Conservation (phyloP, 2,797 vertebrate genomes). For the Phyllotis vaccarum region DNA sequence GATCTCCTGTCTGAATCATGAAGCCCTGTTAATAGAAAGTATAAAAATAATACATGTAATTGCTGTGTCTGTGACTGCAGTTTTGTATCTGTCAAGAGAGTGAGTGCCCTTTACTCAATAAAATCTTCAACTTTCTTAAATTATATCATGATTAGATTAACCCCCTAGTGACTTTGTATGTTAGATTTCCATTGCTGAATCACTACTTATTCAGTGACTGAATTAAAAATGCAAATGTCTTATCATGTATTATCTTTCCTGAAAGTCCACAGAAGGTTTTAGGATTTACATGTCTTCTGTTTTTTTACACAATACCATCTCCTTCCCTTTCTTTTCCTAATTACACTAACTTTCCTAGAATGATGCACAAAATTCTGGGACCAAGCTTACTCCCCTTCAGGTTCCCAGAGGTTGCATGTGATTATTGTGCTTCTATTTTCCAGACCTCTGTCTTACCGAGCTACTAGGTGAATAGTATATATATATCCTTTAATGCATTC, state of each 20-base stretch:
- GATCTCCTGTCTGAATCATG: slow-evolving; percentile 99
- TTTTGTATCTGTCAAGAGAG: slow-evolving; percentile 49
- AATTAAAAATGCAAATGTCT: slow-evolving; percentile 62
- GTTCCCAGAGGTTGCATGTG: background rate
- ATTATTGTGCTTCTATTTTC: background rate
- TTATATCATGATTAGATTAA: slow-evolving; percentile 44
- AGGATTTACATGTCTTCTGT: background rate
- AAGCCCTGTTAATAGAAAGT: slow-evolving; percentile 91
- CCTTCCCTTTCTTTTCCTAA: slow-evolving; percentile 2
- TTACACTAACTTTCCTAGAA: slow-evolving; percentile 28
- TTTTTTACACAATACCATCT: background rate
- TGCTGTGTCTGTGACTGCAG: background rate
- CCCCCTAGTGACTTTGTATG: slow-evolving; percentile 32
- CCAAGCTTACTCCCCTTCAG: slow-evolving; percentile 6
- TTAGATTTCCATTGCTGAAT: slow-evolving; percentile 34
- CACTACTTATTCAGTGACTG: background rate
- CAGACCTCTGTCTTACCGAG: background rate
- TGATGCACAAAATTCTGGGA: slow-evolving; percentile 19
- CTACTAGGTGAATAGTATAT: background rate
- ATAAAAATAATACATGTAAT: slow-evolving; percentile 46
- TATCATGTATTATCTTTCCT: background rate
- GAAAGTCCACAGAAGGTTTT: slow-evolving; percentile 47
- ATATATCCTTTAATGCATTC: slow-evolving; percentile 10
- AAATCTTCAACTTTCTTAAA: slow-evolving; percentile 39
- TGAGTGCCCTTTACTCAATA: slow-evolving; percentile 45